Conservation (phyloP, 2,113 vertebrate species). For the Choloepus hoffmanni region DNA sequence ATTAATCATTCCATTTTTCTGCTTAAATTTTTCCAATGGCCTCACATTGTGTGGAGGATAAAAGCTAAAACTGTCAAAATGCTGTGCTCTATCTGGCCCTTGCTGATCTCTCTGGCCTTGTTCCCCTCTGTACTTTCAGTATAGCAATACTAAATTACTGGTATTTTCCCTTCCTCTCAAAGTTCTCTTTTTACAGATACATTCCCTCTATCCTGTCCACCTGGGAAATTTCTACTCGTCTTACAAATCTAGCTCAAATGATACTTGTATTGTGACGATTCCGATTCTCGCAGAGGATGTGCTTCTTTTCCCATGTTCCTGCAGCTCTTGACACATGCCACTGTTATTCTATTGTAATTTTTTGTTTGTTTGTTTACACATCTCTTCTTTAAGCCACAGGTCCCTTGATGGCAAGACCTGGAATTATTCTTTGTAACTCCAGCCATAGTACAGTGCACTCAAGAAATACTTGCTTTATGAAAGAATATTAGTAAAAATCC, state of each 20-base stretch:
- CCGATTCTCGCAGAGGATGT: neutral
- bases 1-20: neutral
- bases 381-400: neutral
- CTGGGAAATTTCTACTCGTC: neutral
- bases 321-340: neutral
- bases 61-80: neutral
- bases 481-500: constrained; percentile 21
- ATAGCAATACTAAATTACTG: neutral
- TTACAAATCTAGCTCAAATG: neutral
- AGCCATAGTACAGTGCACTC: neutral
- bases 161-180: neutral
- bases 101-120: neutral
- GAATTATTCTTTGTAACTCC: constrained; percentile 46
- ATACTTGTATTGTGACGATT: neutral
- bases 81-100: neutral
- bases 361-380: constrained; percentile 1
- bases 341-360: neutral
- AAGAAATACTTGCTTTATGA: neutral
- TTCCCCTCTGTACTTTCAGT: neutral
- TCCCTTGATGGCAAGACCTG: neutral
- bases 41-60: neutral
- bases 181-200: neutral
- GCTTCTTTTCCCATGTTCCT: neutral
- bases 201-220: neutral
- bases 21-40: constrained; percentile 8